Evolutionary conservation across 2,113 vertebrate genomes (phyloP), one percentile per base, ranked within the genome.

Genomic region (Oceanites oceanicus): DNA sequence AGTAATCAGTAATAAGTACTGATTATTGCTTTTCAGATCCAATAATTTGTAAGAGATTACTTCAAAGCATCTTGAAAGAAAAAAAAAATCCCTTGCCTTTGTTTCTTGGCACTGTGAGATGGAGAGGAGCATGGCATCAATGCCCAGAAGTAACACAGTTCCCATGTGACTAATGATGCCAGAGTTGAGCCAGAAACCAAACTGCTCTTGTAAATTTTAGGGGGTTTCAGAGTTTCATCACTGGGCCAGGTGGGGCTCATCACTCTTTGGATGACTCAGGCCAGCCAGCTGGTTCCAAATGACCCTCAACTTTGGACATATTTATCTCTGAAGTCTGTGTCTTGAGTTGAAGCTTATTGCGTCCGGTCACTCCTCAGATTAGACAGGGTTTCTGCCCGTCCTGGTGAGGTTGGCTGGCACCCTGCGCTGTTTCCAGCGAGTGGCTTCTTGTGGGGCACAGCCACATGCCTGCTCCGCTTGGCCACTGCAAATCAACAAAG

Each of bases 1-100:
- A 96, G 94, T 89, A 95, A 96, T 97, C 97, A 96, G 96, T 92
- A 95, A 84, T 96, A 97, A 97, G 94, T 96, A 96, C 86, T 59
- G 78, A 97, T 97, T 97, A 96, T 74, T 97, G 95, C 96, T 97
- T 96, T 89, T 62, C 96, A 95, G 95, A 97, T 96, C 92, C 79
- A 85, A 90, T 97, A 94, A 92, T 96, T 97, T 92, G 82, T 92
- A 95, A 97, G 93, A 96, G 95, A 96, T 96, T 95, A 95, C 87
- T 96, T 97, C 88, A 96, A 97, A 97, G 86, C 84, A 89, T 92
- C 83, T 92, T 89, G 49, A 91, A 91, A 82, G 84, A 90, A 90
- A 61, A 40, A 94, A 96, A 94, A 91, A 94, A 92, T 49, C 44
- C 49, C 68, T 42, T 72, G n/a, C 61, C 49, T 96, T 92, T 96